Conservation (phyloP, 2,888 invertebrate species). For the Caenorhabditis parvicauda region DNA sequence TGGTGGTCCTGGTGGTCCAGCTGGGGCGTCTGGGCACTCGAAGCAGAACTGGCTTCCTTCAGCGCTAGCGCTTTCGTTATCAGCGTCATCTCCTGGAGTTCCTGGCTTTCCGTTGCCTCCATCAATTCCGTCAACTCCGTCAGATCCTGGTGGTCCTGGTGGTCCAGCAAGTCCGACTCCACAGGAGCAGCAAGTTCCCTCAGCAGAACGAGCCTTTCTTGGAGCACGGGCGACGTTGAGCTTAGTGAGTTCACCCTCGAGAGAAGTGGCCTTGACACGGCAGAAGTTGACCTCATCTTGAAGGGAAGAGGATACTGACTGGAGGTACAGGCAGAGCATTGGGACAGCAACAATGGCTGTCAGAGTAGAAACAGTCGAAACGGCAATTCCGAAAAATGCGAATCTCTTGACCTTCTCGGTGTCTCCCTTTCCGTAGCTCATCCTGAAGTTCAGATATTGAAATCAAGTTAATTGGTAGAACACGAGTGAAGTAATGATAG, state of each 20-base stretch:
- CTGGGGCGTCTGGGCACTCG: slow-evolving; percentile 43
- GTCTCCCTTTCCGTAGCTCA: slow-evolving; percentile 31
- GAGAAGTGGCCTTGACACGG: slow-evolving; percentile 38
- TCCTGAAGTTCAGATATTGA: slow-evolving; percentile 18
- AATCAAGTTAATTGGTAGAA: neutral
- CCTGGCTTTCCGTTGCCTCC: slow-evolving; percentile 43
- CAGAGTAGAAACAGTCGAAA: slow-evolving; percentile 39
- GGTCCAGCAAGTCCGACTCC: slow-evolving; percentile 42
- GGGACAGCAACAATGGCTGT: slow-evolving; percentile 45
- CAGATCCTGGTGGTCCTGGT: slow-evolving; percentile 38
- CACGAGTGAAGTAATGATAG: neutral
- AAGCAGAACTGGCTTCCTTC: slow-evolving; percentile 41
- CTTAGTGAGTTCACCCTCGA: slow-evolving; percentile 43
- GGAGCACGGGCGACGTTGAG: slow-evolving; percentile 32
- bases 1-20: slow-evolving; percentile 45
- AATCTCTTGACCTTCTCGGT: slow-evolving; percentile 34
- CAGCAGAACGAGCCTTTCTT: slow-evolving; percentile 37
- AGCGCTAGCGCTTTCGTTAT: slow-evolving; percentile 30
- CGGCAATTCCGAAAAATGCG: slow-evolving; percentile 41
- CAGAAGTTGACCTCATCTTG: slow-evolving; percentile 55
- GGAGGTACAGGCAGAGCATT: slow-evolving; percentile 46
- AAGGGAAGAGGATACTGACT: slow-evolving; percentile 50
- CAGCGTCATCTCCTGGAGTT: slow-evolving; percentile 39
- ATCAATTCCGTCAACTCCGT: slow-evolving; percentile 40
- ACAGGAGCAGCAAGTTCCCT: slow-evolving; percentile 40